Evolutionary conservation across 2,797 vertebrate species (phyloP), one percentile per base, ranked within the genome.

Genomic region (Leptodactylus fallax): DNA sequence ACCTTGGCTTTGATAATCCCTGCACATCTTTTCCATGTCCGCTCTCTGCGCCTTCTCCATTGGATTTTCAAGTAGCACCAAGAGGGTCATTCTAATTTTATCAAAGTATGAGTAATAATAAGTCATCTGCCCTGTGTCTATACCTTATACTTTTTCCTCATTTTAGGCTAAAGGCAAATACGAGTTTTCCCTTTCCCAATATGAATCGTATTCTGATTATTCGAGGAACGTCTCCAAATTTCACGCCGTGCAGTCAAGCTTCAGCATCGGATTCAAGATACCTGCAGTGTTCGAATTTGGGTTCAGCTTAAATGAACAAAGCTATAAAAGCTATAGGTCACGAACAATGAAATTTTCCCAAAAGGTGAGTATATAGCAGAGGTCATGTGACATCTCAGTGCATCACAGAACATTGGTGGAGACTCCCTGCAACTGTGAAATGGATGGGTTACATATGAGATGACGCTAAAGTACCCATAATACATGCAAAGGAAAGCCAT

Each of bases 131-230:
- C 17, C 45, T 9, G 3, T 74, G 17, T 3, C 27, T 71, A 7
- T 17, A 16, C 9, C 8, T 7, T 71, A 16, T 21, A 7, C 9
- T 0, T 14, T 47, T 7, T 92, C 85, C 53, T 91, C 90, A 92
- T 74, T 92, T 90, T 94, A 99, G 98, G 97, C 96, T 55, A 96
- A 93, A 95, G 96, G 97, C 88, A 94, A 95, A 53, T 96, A 95
- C 55, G 96, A 98, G 91, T 98, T 98, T 91, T 92, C 79, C 0
- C 56, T 97, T 87, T 89, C 92, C 87, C 92, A 95, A 51, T 96
- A 96, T 51, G 92, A 96, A 0, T 95, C 97, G 0, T 98, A 97
- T 90, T 94, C 93, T 17, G 92, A 94, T 76, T 99, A 95, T 90
- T 95, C 94, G 90, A 87, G 81, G 6, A 89, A 65, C 79, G 92